These are phyloP conservation scores for Semicossyphus pulcher DNA, from an alignment of 2,113 vertebrate species.

Conservation along the genomic window DNA sequence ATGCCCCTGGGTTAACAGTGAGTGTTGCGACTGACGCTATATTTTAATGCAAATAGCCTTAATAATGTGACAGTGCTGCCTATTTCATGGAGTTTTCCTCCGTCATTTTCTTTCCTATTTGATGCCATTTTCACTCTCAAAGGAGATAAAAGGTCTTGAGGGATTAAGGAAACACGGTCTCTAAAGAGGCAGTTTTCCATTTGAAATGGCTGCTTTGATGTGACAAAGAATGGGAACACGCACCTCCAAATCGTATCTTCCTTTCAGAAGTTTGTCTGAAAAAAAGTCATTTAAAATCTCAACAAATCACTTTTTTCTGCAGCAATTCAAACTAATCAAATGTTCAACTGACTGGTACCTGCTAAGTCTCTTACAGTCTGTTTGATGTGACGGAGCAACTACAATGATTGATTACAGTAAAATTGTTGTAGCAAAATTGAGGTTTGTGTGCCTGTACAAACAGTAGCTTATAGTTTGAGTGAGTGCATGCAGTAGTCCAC, in stretches of 20 bases:
- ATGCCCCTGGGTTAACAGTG: not conserved
- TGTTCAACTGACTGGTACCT: not conserved
- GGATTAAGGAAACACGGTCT: conserved; percentile 24
- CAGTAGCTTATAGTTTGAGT: not conserved
- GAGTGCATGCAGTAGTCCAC: conserved; percentile 4
- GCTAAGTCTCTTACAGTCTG: conserved; percentile 9
- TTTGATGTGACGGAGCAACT: not conserved
- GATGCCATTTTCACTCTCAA: conserved; percentile 14
- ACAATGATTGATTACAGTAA: not conserved
- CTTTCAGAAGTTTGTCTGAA: not conserved
- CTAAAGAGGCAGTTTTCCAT: conserved; percentile 17
- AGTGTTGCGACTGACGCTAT: not conserved
- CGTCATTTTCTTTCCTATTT: conserved; percentile 18
- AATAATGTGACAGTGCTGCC: not conserved
- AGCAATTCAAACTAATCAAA: conserved; percentile 8
- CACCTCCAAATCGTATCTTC: not conserved
- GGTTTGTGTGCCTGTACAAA: conserved; percentile 12
- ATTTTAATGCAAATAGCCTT: not conserved
- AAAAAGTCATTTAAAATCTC: not conserved
- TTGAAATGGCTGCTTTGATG: conserved; percentile 44
- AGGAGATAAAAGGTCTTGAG: conserved; percentile 28
- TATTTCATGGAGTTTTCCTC: conserved; percentile 20
- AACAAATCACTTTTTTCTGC: not conserved
- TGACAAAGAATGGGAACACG: conserved; percentile 23
- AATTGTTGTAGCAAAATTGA: not conserved